Conservation (phyloP, 2,888 invertebrate species). For the Trilocha varians region DNA sequence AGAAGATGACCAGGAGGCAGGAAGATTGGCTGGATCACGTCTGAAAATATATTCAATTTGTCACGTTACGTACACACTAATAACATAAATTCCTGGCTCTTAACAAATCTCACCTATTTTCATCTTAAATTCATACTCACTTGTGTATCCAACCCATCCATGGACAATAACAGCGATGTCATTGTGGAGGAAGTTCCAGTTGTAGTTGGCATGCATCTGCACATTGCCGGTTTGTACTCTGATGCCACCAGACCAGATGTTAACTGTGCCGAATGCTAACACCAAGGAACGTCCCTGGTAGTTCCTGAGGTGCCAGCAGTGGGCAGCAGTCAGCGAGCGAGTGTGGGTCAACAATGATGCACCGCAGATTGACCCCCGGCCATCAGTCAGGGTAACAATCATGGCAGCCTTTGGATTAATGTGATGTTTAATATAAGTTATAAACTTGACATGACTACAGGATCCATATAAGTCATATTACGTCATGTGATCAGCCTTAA, state of each 20-base stretch:
- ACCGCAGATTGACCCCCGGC: constrained; percentile 25
- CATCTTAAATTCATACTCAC: constrained; percentile 20
- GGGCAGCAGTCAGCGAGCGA: constrained; percentile 24
- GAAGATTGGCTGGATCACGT: constrained; percentile 27
- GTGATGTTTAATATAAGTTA: no score
- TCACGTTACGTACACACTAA: no score
- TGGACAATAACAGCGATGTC: constrained; percentile 23
- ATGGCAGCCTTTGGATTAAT: constrained; percentile 22
- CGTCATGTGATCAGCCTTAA: no score
- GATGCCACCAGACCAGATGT: constrained; percentile 26
- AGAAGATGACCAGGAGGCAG: constrained; percentile 24
- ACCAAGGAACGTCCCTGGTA: constrained; percentile 28
- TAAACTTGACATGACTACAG: no score
- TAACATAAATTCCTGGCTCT: no score
- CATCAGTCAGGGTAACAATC: constrained; percentile 23
- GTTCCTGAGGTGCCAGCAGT: constrained; percentile 32
- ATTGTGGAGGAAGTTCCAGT: constrained; percentile 20
- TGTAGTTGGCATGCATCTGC: constrained; percentile 20
- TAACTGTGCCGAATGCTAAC: constrained; percentile 29
- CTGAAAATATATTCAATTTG: no score
- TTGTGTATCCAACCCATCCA: constrained; percentile 20
- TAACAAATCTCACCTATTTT: no score
- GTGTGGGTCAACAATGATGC: constrained; percentile 25
- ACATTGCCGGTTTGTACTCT: constrained; percentile 22
- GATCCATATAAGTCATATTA: no score